These are phyloP conservation scores for Drepanosiphum platanoidis DNA, from an alignment of 2,888 invertebrate species.

Conservation along the genomic window DNA sequence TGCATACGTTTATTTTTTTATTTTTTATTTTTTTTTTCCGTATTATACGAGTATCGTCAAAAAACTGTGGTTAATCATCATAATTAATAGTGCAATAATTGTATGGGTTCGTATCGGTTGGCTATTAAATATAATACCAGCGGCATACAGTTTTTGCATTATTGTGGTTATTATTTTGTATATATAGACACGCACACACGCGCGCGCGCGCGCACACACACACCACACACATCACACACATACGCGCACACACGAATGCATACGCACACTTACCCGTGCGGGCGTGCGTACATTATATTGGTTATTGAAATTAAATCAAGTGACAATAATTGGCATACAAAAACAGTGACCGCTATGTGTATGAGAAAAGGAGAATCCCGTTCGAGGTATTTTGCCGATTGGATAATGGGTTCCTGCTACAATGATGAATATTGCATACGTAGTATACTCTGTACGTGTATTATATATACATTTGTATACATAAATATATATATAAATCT, in stretches of 20 bases:
- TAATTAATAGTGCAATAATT: slow-evolving; percentile 54
- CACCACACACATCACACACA: neutral
- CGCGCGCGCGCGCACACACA: neutral
- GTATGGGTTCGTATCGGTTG: slow-evolving; percentile 43
- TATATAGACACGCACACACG: neutral
- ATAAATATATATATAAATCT: neutral
- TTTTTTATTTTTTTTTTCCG: neutral
- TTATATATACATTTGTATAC: neutral
- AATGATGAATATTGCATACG: slow-evolving; percentile 53
- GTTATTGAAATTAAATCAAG: slow-evolving; percentile 56
- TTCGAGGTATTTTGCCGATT: slow-evolving; percentile 36
- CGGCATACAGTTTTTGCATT: slow-evolving; percentile 34
- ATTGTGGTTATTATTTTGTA: slow-evolving; percentile 32
- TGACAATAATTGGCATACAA: slow-evolving; percentile 53
- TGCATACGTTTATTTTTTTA: slow-evolving; percentile 7
- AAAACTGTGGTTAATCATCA: slow-evolving; percentile 49
- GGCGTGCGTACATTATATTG: neutral
- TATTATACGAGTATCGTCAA: slow-evolving; percentile 25
- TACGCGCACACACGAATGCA: neutral
- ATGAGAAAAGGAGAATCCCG: slow-evolving; percentile 24
- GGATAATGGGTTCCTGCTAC: slow-evolving; percentile 53
- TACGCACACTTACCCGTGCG: neutral
- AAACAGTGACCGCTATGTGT: slow-evolving; percentile 35
- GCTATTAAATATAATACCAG: slow-evolving; percentile 29
- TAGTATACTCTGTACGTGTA: neutral